Conservation (phyloP, 2,888 invertebrate genomes). For the Tenthredo notha region DNA sequence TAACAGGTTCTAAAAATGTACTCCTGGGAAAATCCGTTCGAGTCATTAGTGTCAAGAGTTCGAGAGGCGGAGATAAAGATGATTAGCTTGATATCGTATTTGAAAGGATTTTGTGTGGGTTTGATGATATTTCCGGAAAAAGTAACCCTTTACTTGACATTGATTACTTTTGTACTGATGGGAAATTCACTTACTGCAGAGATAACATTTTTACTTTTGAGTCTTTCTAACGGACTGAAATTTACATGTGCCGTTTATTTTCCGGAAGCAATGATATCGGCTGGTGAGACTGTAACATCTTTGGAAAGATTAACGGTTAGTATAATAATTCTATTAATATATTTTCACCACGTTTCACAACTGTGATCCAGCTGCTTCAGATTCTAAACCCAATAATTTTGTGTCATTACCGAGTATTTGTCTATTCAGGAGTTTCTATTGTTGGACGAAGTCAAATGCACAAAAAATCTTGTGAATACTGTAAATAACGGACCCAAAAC, state of each 20-base stretch:
- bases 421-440: constrained; percentile 67
- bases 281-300: constrained; percentile 82
- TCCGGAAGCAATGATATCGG: constrained; percentile 79
- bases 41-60: constrained; percentile 86
- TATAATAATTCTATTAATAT: constrained; percentile 81
- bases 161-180: constrained; percentile 80
- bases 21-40: constrained; percentile 94
- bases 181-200: constrained; percentile 74
- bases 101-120: constrained; percentile 84
- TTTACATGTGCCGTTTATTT: constrained; percentile 82
- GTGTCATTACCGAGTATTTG: neutral
- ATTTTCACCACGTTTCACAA: neutral
- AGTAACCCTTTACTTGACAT: constrained; percentile 85
- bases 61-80: constrained; percentile 85
- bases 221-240: constrained; percentile 84
- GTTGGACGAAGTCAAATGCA: constrained; percentile 67
- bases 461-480: neutral
- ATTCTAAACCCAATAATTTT: neutral
- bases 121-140: constrained; percentile 88
- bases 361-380: neutral
- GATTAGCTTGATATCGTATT: constrained; percentile 81
- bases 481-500: neutral
- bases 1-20: constrained; percentile 95
- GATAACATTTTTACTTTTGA: constrained; percentile 80
- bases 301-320: constrained; percentile 80